Percentiles rank a stretch among this genome's conserved stretches.
Conservation (phyloP, 2,888 invertebrate species). For the Slavum lentiscoides region DNA sequence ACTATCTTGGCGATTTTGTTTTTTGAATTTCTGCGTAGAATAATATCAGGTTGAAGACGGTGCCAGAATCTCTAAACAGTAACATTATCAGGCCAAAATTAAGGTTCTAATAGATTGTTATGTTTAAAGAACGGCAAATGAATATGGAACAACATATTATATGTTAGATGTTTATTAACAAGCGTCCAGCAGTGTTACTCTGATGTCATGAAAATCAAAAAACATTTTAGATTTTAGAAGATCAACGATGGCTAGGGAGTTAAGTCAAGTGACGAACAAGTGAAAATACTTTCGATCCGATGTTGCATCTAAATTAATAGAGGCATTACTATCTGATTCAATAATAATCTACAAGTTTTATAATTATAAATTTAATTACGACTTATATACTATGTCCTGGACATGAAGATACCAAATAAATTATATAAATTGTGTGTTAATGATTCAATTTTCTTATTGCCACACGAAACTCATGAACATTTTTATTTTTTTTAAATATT, state of each 20-base stretch:
- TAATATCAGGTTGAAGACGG: conserved; percentile 10
- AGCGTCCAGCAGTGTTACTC: background rate
- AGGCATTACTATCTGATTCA: background rate
- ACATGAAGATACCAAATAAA: too few relatives aligned
- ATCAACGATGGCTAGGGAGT: background rate
- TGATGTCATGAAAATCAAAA: conserved; percentile 13
- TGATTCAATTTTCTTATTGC: too few relatives aligned
- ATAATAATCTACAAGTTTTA: too few relatives aligned
- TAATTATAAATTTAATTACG: too few relatives aligned
- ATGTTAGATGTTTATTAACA: background rate
- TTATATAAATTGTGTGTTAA: too few relatives aligned
- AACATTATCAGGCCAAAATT: conserved; percentile 5
- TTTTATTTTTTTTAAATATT: too few relatives aligned
- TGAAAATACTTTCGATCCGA: too few relatives aligned
- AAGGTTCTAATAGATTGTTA: conserved; percentile 10
- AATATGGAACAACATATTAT: conserved; percentile 6
- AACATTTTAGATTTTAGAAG: conserved; percentile 2
- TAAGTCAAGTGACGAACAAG: conserved; percentile 2
- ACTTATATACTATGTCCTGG: too few relatives aligned
- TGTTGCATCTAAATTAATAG: background rate
- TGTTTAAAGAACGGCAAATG: background rate
- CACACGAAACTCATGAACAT: too few relatives aligned
- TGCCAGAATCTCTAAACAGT: conserved; percentile 20
- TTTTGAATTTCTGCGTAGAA: conserved; percentile 1
- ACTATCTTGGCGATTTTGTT: background rate